Base-by-base conservation (phyloP, 2,113 vertebrate genomes). In the Benitochromis conjunctus region DNA sequence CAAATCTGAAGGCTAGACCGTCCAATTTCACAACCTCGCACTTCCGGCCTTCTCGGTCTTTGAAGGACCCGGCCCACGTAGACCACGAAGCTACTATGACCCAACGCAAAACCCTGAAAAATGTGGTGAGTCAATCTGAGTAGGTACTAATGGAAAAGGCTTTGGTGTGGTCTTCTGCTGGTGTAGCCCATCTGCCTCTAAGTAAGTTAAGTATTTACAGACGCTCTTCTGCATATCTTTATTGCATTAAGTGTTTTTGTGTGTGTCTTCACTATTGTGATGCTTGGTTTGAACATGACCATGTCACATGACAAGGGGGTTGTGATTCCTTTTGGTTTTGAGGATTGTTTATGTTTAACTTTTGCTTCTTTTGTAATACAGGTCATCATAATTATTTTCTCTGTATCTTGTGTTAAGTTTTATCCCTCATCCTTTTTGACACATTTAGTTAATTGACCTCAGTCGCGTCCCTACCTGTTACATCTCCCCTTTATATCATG, bases 391-490 rank as follows among this genome's bases (percentile, higher is more conserved):
- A 62, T 62, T 60, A 5, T 62, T 62, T 62, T 62, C 7, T 62
- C 58, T 62, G 16, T 36, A 36, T 36, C 9, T 62, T 62, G 9
- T 36, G 58, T 36, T 34, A 31, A 62, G 18, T 36, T 62, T 62
- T 36, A 62, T 36, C 36, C 38, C 29, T 60, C 16, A 60, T 60
- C 57, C 57, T 60, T 34, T 34, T 19, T 34, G 57, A 60, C 57
- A 34, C 57, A 34, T 60, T 60, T 34, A 9, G 16, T 34, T 34
- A 60, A 60, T 34, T 60, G 57, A 10, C 57, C 57, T 18, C 26
- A 10, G 57, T 14, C 34, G 57, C 8, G 0, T 19, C 16, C 58
- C 58, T 29, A 62, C 29, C 0, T 0, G 29, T 11, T 0, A 19
- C 29, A 19, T 19, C 16, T 62, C 58, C 58, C 58, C 29, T n/a